phyloP scores from a whole-genome alignment of 2,113 vertebrate genomes.

The Brachyhypopomus occidentalis region DNA sequence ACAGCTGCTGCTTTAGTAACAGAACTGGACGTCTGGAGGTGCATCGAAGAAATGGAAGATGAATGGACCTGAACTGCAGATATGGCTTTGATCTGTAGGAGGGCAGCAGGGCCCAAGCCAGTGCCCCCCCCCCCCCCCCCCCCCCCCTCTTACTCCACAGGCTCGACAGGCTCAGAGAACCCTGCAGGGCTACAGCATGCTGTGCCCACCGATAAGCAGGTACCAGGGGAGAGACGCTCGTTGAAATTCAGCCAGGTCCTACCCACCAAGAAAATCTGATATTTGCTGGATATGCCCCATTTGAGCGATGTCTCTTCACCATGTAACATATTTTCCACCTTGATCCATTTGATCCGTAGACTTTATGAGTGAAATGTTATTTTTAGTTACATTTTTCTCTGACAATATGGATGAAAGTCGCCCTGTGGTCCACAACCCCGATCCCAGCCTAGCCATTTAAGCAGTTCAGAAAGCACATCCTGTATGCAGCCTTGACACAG shows the following conservation, averaged over 20 bases:
- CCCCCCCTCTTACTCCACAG: constrained; percentile 61
- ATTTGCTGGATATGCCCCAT: constrained; percentile 19
- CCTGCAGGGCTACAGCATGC: constrained; percentile 44
- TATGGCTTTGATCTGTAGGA: constrained; percentile 60
- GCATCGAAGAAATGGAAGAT: constrained; percentile 44
- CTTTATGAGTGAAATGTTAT: not conserved
- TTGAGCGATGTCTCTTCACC: constrained; percentile 3
- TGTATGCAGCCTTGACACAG: not conserved
- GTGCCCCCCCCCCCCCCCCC: constrained; percentile 64
- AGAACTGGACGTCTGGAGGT: not conserved
- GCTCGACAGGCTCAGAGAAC: constrained; percentile 50
- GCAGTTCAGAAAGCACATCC: not conserved
- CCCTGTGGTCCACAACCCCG: not conserved
- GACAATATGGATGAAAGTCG: not conserved
- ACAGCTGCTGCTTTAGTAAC: not conserved
- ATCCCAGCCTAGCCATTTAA: not conserved
- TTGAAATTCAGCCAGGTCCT: constrained; percentile 39
- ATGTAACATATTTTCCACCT: constrained; percentile 1
- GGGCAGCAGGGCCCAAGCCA: constrained; percentile 59
- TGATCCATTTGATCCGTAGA: constrained; percentile 12
- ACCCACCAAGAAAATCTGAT: constrained; percentile 27
- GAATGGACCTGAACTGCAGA: constrained; percentile 64
- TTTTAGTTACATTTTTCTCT: not conserved
- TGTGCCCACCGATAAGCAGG: constrained; percentile 32
- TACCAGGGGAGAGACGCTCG: constrained; percentile 8